Evolutionary conservation across 1,140 invertebrate genomes (phyloP).

Genomic region (Anthonomus grandis): DNA sequence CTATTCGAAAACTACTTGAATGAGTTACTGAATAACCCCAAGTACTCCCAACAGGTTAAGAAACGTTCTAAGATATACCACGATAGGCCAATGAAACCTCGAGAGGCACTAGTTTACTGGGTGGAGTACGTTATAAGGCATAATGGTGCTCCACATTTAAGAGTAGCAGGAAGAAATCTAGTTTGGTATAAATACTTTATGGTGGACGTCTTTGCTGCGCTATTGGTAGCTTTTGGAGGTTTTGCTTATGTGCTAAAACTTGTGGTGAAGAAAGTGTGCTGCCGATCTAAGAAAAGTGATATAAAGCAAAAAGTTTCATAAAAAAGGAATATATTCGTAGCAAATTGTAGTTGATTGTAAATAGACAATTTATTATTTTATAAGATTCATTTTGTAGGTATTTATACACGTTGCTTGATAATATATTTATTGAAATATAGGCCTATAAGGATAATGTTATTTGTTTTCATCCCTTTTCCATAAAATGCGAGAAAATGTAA

Average conservation of each 20-base stretch:
- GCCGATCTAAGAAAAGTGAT: too few species aligned
- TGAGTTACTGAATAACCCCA: not conserved
- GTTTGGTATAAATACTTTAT: conserved; percentile 31
- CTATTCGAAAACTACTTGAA: too few species aligned
- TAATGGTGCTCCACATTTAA: conserved; percentile 51
- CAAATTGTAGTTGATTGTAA: too few species aligned
- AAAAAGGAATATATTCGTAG: too few species aligned
- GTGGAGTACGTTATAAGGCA: conserved; percentile 65
- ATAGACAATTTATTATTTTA: too few species aligned
- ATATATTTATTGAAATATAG: too few species aligned
- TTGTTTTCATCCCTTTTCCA: too few species aligned
- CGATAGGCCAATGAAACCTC: conserved; percentile 54
- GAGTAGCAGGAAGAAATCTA: conserved; percentile 51
- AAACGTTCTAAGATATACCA: conserved; percentile 26
- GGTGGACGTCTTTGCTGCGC: conserved; percentile 20
- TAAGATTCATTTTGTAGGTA: too few species aligned
- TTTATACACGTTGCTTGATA: too few species aligned
- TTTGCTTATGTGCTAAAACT: not conserved
- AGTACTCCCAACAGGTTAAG: conserved; percentile 12
- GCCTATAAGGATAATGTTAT: too few species aligned
- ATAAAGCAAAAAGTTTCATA: not conserved
- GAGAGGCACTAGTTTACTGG: conserved; percentile 67
- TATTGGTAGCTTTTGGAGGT: not conserved
- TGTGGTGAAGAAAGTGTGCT: too few species aligned
- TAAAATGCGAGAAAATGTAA: too few species aligned